Conservation (phyloP, 1,140 invertebrate species). For the Paraescarpia echinospica region DNA sequence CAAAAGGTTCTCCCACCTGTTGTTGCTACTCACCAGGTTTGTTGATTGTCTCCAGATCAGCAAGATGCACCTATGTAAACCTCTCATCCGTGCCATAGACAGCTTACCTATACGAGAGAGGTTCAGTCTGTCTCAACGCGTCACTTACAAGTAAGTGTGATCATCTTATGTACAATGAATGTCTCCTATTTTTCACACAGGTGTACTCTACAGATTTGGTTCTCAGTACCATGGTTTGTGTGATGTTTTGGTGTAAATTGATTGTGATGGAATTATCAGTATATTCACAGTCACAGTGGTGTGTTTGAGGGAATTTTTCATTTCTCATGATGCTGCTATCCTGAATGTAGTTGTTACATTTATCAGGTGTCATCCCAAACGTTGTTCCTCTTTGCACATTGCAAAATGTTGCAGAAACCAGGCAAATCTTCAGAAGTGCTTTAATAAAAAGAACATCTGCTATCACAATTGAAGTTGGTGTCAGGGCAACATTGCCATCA, state of each 20-base stretch:
- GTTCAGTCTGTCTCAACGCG: constrained; percentile 80
- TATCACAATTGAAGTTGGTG: too few species aligned
- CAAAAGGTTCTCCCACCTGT: too few species aligned
- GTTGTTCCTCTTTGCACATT: too few species aligned
- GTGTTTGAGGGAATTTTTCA: too few species aligned
- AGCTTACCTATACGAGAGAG: constrained; percentile 84
- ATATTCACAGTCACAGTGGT: too few species aligned
- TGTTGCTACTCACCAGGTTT: not conserved
- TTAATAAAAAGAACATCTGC: too few species aligned
- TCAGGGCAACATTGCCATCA: too few species aligned
- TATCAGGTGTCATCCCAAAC: too few species aligned
- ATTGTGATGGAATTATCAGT: not conserved
- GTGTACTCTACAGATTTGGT: not conserved
- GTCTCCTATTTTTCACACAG: not conserved
- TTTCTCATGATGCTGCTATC: too few species aligned
- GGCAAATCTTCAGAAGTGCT: too few species aligned
- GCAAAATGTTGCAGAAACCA: too few species aligned
- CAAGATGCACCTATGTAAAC: constrained; percentile 94
- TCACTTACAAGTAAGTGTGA: constrained; percentile 75
- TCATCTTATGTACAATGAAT: not conserved
- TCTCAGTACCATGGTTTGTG: not conserved
- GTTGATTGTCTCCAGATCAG: constrained; percentile 65
- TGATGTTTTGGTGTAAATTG: not conserved
- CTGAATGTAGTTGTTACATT: too few species aligned
- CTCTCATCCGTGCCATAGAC: constrained; percentile 93